Evolutionary conservation across 2,888 invertebrate genomes (phyloP), one percentile per base, ranked within the genome.

Genomic region (Andricus curvator): DNA sequence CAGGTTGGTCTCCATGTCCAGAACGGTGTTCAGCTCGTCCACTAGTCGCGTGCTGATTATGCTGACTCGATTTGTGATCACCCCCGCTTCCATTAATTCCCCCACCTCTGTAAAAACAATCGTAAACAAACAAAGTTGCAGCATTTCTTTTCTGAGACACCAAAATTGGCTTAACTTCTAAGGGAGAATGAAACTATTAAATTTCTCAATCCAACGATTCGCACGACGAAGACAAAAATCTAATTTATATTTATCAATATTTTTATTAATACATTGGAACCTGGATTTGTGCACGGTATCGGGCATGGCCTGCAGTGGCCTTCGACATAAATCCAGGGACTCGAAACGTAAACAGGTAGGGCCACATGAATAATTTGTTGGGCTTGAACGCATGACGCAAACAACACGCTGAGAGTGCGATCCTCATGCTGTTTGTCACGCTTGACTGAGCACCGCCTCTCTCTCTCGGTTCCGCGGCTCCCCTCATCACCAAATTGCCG

Each of bases 11-110:
- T 92, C 92, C 93, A 91, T 89, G 91, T 88, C 92, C 93, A 92
- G 92, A 85, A 88, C 92, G 92, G 91, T 93, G 93, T 84, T 93
- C 93, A 90, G 90, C 84, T 89, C 92, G 91, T 94, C 90, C 94
- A 93, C 94, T 93, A 89, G 93, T 91, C 92, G 93, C 91, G 91
- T 94, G 93, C 93, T 93, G 83, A 92, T 92, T 93, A 91, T 93
- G 92, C 93, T 93, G 90, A 93, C 91, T 92, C 87, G 92, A 90
- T 90, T 93, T 93, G 89, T 92, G 91, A 89, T 92, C 92, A 88
- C 88, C 90, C 89, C 92, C 91, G 83, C 90, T 91, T 84, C 93
- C 92, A 89, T 92, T 91, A 89, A 91, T 89, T 87, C 92, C 91
- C 91, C 92, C 93, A 93, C 93, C 91, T 92, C 93, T 93, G 92